These are phyloP conservation scores for Uloborus diversus DNA, from an alignment of 1,140 invertebrate species.

Conservation along the genomic window DNA sequence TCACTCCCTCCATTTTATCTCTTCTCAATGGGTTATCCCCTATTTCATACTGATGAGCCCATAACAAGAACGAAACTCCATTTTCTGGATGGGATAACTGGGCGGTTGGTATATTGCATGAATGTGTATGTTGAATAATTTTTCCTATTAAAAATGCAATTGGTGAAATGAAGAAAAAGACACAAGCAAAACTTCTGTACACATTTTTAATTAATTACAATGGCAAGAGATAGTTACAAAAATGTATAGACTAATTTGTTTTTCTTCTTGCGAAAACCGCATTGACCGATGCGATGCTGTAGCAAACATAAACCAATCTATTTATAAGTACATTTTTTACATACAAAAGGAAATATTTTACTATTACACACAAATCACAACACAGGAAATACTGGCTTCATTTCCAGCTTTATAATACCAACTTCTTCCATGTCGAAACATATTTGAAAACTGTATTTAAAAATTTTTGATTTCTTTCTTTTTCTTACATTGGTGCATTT, in stretches of 20 bases:
- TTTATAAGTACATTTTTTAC: constrained; percentile 29
- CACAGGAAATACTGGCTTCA: neutral
- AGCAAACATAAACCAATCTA: neutral
- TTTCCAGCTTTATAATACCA: neutral
- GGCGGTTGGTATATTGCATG: too few relatives aligned
- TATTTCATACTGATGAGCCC: too few relatives aligned
- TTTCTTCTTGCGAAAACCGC: constrained; percentile 32
- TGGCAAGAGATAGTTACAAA: constrained; percentile 45
- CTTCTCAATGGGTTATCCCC: too few relatives aligned
- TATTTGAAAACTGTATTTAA: neutral
- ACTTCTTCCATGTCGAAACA: neutral
- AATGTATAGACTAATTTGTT: neutral
- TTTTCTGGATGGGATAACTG: too few relatives aligned
- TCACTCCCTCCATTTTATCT: too few relatives aligned
- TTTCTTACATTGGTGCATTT: neutral
- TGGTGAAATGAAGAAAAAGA: too few relatives aligned
- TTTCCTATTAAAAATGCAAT: too few relatives aligned
- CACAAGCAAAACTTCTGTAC: constrained; percentile 34
- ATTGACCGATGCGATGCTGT: constrained; percentile 33
- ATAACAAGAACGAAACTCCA: too few relatives aligned
- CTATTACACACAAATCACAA: constrained; percentile 22
- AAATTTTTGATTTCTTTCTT: neutral
- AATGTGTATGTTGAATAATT: too few relatives aligned
- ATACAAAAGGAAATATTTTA: neutral
- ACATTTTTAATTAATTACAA: constrained; percentile 53